A percentile compares a stretch with the other conserved stretches of the same genome.
These are phyloP conservation scores for Stenurella melanura DNA, from an alignment of 2,888 invertebrate species.

Conservation along the genomic window DNA sequence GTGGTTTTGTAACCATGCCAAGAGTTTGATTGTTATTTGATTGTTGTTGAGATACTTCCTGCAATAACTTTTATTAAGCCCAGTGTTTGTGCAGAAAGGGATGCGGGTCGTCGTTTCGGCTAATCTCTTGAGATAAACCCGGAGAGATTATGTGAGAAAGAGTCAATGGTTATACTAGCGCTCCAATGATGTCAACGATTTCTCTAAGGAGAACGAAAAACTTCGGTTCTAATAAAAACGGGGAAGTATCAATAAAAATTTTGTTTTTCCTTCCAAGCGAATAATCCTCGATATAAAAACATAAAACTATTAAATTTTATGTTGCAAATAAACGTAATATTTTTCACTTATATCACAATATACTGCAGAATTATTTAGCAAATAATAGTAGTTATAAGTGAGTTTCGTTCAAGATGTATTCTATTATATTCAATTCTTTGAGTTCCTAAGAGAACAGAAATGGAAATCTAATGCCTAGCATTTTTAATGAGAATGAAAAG, in stretches of 20 bases:
- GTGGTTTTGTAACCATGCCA: constrained; percentile 39
- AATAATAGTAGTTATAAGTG: too few species aligned
- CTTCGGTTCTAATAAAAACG: constrained; percentile 46
- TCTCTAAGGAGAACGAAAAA: constrained; percentile 37
- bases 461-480: too few species aligned
- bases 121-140: constrained; percentile 55
- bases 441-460: too few species aligned
- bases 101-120: constrained; percentile 48
- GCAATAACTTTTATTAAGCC: constrained; percentile 46
- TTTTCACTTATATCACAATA: not conserved
- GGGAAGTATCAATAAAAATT: constrained; percentile 52
- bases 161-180: constrained; percentile 48
- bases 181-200: constrained; percentile 49
- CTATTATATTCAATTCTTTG: too few species aligned
- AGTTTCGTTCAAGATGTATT: too few species aligned
- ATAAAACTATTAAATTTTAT: not conserved
- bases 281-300: not conserved
- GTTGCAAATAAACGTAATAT: not conserved
- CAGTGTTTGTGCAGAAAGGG: constrained; percentile 42
- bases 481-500: too few species aligned
- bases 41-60: constrained; percentile 61
- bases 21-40: constrained; percentile 65
- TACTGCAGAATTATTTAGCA: not conserved
- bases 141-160: constrained; percentile 50
- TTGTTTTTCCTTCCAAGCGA: constrained; percentile 35